Evolutionary conservation across 2,113 vertebrate genomes (phyloP).

Genomic region (Lichenostomus cassidix): DNA sequence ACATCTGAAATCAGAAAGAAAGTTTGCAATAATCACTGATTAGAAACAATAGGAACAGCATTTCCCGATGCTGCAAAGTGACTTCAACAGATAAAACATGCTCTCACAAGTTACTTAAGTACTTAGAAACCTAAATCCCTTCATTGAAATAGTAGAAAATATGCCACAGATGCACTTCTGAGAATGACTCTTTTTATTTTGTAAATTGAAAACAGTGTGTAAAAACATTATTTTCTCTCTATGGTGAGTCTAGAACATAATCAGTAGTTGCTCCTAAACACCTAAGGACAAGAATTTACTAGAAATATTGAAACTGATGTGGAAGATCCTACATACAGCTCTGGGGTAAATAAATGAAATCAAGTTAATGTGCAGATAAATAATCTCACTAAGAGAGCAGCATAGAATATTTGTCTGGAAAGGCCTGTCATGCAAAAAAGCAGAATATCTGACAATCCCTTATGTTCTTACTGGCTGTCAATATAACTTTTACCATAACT

Average conservation of each 20-base stretch:
- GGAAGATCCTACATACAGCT: neutral
- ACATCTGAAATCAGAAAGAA: constrained; percentile 81
- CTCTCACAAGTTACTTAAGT: neutral
- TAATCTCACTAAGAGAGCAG: neutral
- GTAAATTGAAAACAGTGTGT: neutral
- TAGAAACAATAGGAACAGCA: neutral
- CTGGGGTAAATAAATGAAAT: neutral
- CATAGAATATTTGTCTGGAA: neutral
- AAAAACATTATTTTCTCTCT: neutral
- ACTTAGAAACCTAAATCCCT: neutral
- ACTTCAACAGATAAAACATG: neutral
- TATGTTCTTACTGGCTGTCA: neutral
- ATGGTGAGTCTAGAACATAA: neutral
- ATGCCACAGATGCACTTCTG: neutral
- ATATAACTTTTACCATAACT: neutral
- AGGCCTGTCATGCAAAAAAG: neutral
- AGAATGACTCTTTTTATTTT: neutral
- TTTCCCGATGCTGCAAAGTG: neutral
- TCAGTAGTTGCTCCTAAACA: neutral
- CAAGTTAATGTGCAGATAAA: neutral
- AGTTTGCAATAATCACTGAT: neutral
- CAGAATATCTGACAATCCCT: neutral
- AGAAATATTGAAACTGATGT: neutral
- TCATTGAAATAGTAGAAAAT: neutral
- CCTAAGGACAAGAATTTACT: neutral